A percentile compares a stretch with the other conserved stretches of the same genome.
phyloP scores from a whole-genome alignment of 2,797 vertebrate genomes.

The Chrosomus eos region DNA sequence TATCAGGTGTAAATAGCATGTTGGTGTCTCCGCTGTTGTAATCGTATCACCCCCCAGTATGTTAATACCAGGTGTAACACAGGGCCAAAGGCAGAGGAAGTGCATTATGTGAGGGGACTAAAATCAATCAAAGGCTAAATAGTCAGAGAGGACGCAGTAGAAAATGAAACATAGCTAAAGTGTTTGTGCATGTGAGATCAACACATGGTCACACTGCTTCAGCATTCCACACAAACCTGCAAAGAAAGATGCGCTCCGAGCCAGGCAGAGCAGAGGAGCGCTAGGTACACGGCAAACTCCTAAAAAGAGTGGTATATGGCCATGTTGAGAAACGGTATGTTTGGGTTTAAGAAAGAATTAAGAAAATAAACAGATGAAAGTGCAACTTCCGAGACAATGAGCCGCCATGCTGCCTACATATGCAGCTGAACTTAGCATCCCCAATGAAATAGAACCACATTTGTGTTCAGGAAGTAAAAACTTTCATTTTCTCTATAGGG shows the following conservation, averaged over 20 bases:
- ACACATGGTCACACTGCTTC: slow-evolving; percentile 67
- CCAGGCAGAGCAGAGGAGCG: slow-evolving; percentile 78
- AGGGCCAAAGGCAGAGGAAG: neutral
- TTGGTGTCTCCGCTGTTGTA: neutral
- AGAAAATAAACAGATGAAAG: slow-evolving; percentile 34
- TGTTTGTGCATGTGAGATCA: neutral
- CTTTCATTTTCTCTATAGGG: no score
- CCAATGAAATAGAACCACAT: neutral
- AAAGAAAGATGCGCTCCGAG: slow-evolving; percentile 87
- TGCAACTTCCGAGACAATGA: neutral
- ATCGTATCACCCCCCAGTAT: neutral
- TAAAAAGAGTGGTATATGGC: slow-evolving; percentile 64
- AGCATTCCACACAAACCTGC: slow-evolving; percentile 87
- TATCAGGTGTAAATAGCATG: neutral
- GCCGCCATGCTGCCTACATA: neutral
- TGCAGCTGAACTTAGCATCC: neutral
- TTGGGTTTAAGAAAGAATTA: neutral
- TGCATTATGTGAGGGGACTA: neutral
- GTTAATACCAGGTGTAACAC: slow-evolving; percentile 13
- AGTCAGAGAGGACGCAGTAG: neutral
- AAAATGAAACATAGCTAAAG: neutral
- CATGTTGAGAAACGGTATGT: neutral
- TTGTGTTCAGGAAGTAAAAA: neutral
- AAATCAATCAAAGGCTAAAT: slow-evolving; percentile 1
- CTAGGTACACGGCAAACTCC: slow-evolving; percentile 78